Conservation (phyloP, 2,797 vertebrate species). For the Heteromormyrus szaboi region DNA sequence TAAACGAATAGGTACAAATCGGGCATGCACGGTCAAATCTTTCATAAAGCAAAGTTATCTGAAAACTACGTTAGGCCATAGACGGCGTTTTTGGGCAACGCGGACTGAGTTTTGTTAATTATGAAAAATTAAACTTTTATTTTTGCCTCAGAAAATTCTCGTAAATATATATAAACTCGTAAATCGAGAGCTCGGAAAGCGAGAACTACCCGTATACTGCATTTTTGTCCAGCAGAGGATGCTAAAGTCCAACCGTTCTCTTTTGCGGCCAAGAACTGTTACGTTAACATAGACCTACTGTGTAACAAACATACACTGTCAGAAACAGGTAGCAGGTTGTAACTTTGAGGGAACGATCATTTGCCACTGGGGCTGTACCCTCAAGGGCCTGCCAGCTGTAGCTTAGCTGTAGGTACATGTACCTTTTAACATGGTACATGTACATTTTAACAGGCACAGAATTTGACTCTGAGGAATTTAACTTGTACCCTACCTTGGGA, state of each 20-base stretch:
- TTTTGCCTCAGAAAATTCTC: no score
- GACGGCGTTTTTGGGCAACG: no score
- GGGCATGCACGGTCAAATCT: no score
- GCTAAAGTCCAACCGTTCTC: background rate
- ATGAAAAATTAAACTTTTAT: no score
- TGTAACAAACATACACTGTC: background rate
- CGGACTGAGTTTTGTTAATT: no score
- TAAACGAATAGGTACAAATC: no score
- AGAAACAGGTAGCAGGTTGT: background rate
- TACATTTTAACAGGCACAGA: background rate
- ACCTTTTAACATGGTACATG: background rate
- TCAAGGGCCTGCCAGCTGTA: background rate
- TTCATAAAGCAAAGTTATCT: no score
- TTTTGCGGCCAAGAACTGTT: background rate
- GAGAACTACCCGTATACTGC: background rate
- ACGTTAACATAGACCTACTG: background rate
- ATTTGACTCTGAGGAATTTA: background rate
- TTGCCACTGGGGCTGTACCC: background rate
- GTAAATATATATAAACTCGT: background rate
- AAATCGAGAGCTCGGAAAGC: background rate
- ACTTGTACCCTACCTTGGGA: background rate
- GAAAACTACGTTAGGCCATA: no score
- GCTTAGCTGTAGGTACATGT: background rate
- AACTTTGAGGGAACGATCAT: background rate
- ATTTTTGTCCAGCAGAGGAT: constrained; percentile 1